Conservation (phyloP, 2,113 vertebrate genomes). For the Xiphophorus hellerii region DNA sequence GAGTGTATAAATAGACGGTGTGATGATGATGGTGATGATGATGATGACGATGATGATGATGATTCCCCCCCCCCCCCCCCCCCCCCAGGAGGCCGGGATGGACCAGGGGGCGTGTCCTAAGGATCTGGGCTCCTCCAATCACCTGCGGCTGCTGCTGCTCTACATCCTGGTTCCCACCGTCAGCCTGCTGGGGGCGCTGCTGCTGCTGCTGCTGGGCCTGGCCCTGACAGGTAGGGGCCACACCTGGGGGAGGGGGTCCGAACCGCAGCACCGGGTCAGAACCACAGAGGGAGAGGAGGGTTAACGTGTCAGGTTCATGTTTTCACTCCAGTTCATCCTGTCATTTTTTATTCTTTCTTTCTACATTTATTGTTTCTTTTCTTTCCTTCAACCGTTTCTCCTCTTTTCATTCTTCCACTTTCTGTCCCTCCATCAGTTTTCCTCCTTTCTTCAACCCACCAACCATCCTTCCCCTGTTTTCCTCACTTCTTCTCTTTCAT, state of each 20-base stretch:
- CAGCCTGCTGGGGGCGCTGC: conserved; percentile 57
- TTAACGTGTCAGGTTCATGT: neutral
- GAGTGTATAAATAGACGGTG: neutral
- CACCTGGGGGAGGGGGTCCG: no score
- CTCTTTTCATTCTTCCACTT: neutral
- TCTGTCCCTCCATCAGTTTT: neutral
- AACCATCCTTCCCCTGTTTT: no score
- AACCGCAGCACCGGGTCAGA: no score
- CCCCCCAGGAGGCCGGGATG: conserved; percentile 41
- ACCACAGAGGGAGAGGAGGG: no score
- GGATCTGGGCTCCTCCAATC: conserved; percentile 59
- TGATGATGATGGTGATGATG: neutral
- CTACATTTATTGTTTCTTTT: no score
- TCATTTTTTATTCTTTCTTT: no score
- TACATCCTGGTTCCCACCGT: conserved; percentile 66
- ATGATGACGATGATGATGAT: no score
- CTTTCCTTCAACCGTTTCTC: no score
- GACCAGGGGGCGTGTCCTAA: conserved; percentile 55
- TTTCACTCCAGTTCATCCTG: no score
- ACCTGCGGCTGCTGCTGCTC: conserved; percentile 53
- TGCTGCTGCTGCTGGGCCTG: conserved; percentile 36
- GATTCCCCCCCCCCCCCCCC: no score
- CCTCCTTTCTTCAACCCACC: accelerated
- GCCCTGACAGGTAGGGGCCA: conserved; percentile 48
- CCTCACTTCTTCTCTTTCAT: no score